These are phyloP conservation scores for Ctenosaura bakeri DNA, from an alignment of 2,797 vertebrate genomes.

Conservation along the genomic window DNA sequence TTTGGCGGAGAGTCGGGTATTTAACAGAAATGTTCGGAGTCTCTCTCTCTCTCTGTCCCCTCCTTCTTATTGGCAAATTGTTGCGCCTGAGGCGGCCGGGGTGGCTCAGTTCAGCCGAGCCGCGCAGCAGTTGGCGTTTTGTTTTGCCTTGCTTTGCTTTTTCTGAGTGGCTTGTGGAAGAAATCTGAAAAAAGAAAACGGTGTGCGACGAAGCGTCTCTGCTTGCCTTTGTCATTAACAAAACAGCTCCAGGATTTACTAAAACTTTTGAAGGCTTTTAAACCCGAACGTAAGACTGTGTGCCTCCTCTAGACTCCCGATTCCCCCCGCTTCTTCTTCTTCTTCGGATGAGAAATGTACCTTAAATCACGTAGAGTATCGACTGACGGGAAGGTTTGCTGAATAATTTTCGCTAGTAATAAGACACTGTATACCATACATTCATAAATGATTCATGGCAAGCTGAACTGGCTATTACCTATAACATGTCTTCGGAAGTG, in stretches of 20 bases:
- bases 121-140: no score
- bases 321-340: background rate
- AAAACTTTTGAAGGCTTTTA: background rate
- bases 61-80: no score
- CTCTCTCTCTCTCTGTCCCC: background rate
- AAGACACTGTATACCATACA: background rate
- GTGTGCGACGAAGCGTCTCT: background rate
- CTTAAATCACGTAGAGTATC: background rate
- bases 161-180: background rate
- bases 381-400: background rate
- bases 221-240: background rate
- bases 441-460: background rate
- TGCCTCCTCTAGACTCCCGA: background rate
- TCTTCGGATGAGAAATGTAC: background rate
- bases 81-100: no score
- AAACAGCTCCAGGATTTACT: conserved; percentile 15
- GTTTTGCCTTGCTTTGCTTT: background rate
- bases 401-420: conserved; percentile 28
- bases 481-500: background rate
- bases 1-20: no score
- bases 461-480: no score
- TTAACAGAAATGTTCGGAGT: no score
- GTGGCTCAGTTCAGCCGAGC: background rate
- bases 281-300: background rate
- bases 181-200: background rate